Percentiles rank a stretch among this genome's conserved stretches.
These are phyloP conservation scores for Eledone cirrhosa DNA, from an alignment of 2,888 invertebrate genomes.

Conservation along the genomic window DNA sequence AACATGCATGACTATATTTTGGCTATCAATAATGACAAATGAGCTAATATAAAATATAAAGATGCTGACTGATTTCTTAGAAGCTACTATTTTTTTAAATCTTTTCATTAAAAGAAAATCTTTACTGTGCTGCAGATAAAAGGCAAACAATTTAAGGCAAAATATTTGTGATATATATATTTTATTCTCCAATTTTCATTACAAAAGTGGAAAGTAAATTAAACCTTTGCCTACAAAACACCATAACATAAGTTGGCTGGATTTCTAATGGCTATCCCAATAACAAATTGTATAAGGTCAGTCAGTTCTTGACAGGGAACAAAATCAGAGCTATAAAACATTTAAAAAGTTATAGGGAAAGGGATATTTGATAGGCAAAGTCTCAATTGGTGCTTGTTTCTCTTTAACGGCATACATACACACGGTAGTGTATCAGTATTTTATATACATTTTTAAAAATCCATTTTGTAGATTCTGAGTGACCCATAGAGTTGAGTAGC, in stretches of 20 bases:
- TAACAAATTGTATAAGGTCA: not conserved
- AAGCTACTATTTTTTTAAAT: not conserved
- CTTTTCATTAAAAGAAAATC: not conserved
- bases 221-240: not conserved
- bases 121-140: not conserved
- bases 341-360: not conserved
- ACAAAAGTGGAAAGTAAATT: not conserved
- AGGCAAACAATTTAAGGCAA: not conserved
- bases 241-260: not conserved
- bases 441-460: no score
- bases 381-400: no score
- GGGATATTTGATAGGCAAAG: not conserved
- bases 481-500: no score
- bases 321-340: not conserved
- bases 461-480: no score
- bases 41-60: no score
- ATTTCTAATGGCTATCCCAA: not conserved
- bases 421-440: no score
- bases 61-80: no score
- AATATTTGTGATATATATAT: constrained; percentile 1
- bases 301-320: not conserved
- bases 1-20: no score
- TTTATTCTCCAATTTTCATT: constrained; percentile 23
- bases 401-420: no score
- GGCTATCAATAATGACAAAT: no score